Conservation (phyloP, 2,888 invertebrate species). For the Blastobasis adustella region DNA sequence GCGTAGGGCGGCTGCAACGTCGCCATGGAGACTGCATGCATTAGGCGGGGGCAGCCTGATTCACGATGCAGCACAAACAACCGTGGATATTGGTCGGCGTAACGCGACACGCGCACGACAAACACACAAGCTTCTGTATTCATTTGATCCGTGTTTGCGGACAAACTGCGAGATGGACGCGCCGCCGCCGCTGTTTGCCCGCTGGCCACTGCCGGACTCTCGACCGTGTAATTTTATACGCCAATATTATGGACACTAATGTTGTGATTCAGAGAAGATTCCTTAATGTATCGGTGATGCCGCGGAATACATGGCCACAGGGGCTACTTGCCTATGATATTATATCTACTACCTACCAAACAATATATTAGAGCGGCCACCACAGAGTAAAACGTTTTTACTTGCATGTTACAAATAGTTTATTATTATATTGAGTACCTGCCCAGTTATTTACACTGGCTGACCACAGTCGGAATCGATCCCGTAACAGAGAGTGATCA, state of each 20-base stretch:
- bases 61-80: constrained; percentile 42
- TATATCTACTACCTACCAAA: no score
- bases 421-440: no score
- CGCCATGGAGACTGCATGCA: constrained; percentile 65
- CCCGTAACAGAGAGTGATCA: no score
- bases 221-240: constrained; percentile 51
- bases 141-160: constrained; percentile 65
- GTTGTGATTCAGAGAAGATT: not conserved
- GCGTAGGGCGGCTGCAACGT: constrained; percentile 59
- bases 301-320: no score
- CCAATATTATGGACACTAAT: constrained; percentile 23
- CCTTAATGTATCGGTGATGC: no score
- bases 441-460: no score
- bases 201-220: constrained; percentile 25
- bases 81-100: constrained; percentile 60
- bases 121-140: constrained; percentile 66
- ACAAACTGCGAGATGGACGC: constrained; percentile 66
- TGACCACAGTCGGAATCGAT: no score
- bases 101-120: constrained; percentile 56
- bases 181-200: constrained; percentile 50
- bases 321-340: no score
- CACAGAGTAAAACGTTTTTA: no score
- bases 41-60: constrained; percentile 38
- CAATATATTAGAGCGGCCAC: no score
- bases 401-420: no score